Base-by-base conservation (phyloP, 2,888 invertebrate genomes). In the Platerodrilus igneus region DNA sequence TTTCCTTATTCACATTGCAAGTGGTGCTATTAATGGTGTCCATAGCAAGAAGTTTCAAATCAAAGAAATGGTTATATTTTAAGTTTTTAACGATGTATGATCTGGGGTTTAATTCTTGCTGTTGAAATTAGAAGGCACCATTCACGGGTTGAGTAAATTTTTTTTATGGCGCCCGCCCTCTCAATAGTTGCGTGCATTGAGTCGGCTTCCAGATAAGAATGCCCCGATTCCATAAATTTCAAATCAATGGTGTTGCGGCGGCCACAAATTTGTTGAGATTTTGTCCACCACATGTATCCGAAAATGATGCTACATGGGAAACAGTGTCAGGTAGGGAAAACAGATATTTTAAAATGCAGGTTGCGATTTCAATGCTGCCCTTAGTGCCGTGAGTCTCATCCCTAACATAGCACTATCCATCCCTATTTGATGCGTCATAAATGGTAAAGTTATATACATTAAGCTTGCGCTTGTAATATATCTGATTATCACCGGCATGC, bases 181-280 rank as follows among this genome's bases (percentile, higher is more conserved):
- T 50, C 48, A n/a, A 54, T 52, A 2, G 46, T 43, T 0, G 44
- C 31, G 33, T 54, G 51, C 43, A 51, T 52, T 7, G 39, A 36
- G 14, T 44, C 39, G 2, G 17, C 37, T 20, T 41, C 41, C 22
- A 41, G n/a, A 22, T 41, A 44, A 8, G 35, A 39, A 20, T 39
- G 38, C 4, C 31, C 39, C 6, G 8, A 18, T 23, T 42, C 34
- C 18, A 42, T 29, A 37, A 33, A 49, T 29, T 56, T 55, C n/a
- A 51, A 33, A 33, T 55, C 36, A 36, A 37, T 32, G 15, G 23
- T 47, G 47, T 39, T 18, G 41, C 39, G 23, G 47, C 39, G n/a
- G 41, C 20, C 13, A 48, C 45, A 37, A 25, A 41, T 16, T 41
- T 27, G 28, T 48, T 50, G 7, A 45, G 20, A 26, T 50, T 48